A percentile compares a stretch with the other conserved stretches of the same genome.
phyloP scores from a whole-genome alignment of 2,113 vertebrate genomes.

The Salvelinus namaycush region DNA sequence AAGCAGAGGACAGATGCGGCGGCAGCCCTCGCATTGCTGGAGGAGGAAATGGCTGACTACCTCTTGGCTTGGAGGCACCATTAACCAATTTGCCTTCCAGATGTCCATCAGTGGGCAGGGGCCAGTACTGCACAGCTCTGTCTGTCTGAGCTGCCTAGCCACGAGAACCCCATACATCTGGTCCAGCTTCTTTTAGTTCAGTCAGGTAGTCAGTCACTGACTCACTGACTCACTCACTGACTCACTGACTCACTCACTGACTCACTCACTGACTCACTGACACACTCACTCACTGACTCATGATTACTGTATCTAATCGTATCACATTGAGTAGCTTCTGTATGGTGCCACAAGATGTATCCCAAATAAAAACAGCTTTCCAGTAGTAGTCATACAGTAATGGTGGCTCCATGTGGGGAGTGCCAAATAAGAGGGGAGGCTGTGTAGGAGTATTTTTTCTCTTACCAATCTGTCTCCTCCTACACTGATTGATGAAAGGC shows the following conservation, averaged over 20 bases:
- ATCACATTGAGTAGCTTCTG: not conserved
- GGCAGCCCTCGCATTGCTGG: slow-evolving; percentile 48
- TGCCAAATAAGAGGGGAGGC: not conserved
- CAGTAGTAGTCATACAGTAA: not conserved
- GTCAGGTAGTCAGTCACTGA: not conserved
- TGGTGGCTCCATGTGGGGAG: not conserved
- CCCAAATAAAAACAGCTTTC: not conserved
- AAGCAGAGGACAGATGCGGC: slow-evolving; percentile 55
- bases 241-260: too few species aligned
- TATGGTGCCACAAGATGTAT: not conserved
- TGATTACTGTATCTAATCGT: too few species aligned
- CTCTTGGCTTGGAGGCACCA: slow-evolving; percentile 64
- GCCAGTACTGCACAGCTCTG: slow-evolving; percentile 52
- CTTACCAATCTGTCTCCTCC: not conserved
- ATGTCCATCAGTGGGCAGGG: slow-evolving; percentile 55
- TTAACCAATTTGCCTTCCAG: slow-evolving; percentile 68
- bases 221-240: not conserved
- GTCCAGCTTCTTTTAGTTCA: not conserved
- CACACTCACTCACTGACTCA: not conserved
- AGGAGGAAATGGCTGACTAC: slow-evolving; percentile 63
- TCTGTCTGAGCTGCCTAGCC: slow-evolving; percentile 13
- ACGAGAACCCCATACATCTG: slow-evolving; percentile 20
- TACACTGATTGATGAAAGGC: slow-evolving; percentile 50
- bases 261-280: not conserved
- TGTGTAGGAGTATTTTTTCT: not conserved